phyloP scores from a whole-genome alignment of 2,797 vertebrate species.

The Propithecus deckenii region DNA sequence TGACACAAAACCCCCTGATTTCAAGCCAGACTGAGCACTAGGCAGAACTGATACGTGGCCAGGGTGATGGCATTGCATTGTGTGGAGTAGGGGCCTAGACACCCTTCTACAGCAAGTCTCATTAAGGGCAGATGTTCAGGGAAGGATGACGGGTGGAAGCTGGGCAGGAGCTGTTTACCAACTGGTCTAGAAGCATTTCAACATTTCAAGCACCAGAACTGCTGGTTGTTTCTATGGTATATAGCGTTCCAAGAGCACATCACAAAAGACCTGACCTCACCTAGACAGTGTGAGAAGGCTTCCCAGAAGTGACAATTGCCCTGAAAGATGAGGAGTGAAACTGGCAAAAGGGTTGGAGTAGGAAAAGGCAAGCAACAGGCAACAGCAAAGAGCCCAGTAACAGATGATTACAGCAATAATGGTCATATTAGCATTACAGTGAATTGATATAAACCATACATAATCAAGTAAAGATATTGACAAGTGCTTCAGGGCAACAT shows the following conservation, averaged over 20 bases:
- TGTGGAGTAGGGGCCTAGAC: background rate
- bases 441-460: background rate
- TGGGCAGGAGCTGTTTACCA: background rate
- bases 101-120: background rate
- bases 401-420: background rate
- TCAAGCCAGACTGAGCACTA: background rate
- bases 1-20: background rate
- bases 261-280: background rate
- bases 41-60: background rate
- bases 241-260: background rate
- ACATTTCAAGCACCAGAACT: background rate
- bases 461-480: background rate
- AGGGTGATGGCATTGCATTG: background rate
- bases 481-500: background rate
- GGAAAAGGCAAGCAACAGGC: background rate
- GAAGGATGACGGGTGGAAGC: background rate
- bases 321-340: background rate
- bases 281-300: background rate
- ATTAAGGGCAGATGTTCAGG: background rate
- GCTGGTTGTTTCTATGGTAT: background rate
- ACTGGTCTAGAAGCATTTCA: background rate
- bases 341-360: background rate
- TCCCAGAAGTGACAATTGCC: background rate
- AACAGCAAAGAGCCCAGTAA: background rate
- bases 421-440: background rate